Evolutionary conservation across 2,888 invertebrate genomes (phyloP), one percentile per base, ranked within the genome.

Genomic region (Incurvaria masculella): DNA sequence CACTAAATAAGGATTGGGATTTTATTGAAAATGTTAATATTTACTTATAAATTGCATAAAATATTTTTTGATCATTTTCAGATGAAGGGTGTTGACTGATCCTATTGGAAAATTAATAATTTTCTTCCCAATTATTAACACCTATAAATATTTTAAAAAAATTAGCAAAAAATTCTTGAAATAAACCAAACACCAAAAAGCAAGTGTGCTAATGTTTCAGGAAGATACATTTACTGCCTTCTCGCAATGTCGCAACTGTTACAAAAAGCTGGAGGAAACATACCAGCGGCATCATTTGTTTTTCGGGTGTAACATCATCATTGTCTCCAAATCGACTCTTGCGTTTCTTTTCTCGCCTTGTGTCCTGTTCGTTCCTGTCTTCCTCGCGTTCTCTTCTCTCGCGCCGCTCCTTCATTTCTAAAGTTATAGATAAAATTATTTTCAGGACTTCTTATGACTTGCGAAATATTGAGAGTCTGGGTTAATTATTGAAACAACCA

Each of bases 381-480:
- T 78, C 76, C 61, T 66, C 82, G 69, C 84, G 87, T 72, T 79
- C 86, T 62, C 81, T 87, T 60, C 79, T 83, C 53, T 61, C 89
- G 53, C 83, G 69, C 52, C 89, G 85, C 18, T 89, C 89, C 57
- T 87, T 81, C 58, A 89, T 67, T 66, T 90, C 84, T 81, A 55
- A 46, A 64, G 23, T 23, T 23, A 23, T 23, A 23, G 6, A 23
- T 23, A 23, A 23, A 23, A 23, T 23, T 10, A 10, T 8, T 33
- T 6, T 33, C 33, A 33, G 33, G 8, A 33, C 33, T 33, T 14
- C n/a, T 8, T 33, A 33, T 33, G 14, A 33, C 8, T 14, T 33
- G 11, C 33, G n/a, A n/a, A n/a, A n/a, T n/a, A n/a, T n/a, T n/a
- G n/a, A n/a, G n/a, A n/a, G n/a, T n/a, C n/a, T n/a, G n/a, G n/a